Base-by-base conservation (phyloP, 2,113 vertebrate species). In the Corapipo altera region DNA sequence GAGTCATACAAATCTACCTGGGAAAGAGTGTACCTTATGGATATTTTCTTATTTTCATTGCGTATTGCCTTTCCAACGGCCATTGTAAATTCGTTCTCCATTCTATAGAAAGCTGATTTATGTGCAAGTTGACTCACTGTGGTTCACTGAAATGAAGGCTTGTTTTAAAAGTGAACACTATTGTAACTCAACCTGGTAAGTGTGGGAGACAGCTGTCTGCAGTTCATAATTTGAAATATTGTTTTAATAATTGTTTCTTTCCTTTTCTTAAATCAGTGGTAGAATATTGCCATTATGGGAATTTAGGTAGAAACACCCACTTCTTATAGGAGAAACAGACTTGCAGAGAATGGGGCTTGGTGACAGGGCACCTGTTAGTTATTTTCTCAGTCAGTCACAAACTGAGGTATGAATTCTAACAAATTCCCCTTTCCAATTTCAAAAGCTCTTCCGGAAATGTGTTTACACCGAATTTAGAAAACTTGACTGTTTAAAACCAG, bases 401-500 rank as follows among this genome's bases (percentile, higher is more conserved):
- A 85, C 61, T 22, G 48, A 46, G 37, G 62, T 84, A 61, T 91
- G 81, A 65, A 83, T 95, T 94, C 79, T 92, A 88, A 86, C 52
- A 62, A 87, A 91, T 77, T 39, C 58, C 61, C 59, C 55, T 67
- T 59, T 85, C 72, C 37, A 74, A 37, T 52, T 95, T 65, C 72
- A 89, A 64, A 83, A 65, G 75, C 75, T 96, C 81, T 91, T 92
- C 66, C 89, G 95, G 90, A 97, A 97, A 89, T 49, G 35, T 49
- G 58, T 90, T 96, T 96, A 92, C 66, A 80, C 80, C 93, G 84
- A 91, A 86, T 95, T 96, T 64, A 78, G 88, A 96, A 92, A 92
- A 70, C 82, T 49, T 85, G 82, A 93, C 44, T 76, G 48, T 71
- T 90, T 88, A 76, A 89, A 89, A 85, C 43, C 22, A 5, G 20